Evolutionary conservation across 2,113 vertebrate genomes (phyloP).

Genomic region (cattle (Bos taurus)): ARS-UCD2.0 NC_037333.1:104447501-104448000

Average conservation of each 20-base stretch:
- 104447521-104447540: conserved; percentile 45
- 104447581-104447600: accelerated
- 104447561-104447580: not conserved
- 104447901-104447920: not conserved
- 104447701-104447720: not conserved
- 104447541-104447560: conserved; percentile 42
- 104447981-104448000: not conserved
- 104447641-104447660: not conserved
- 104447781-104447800: not conserved
- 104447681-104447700: not conserved
- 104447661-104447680: not conserved
- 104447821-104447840: not conserved
- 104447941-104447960: not conserved
- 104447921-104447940: not conserved
- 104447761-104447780: not conserved
- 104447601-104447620: not conserved
- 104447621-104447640: accelerated
- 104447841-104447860: not conserved
- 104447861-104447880: not conserved
- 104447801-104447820: not conserved
- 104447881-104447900: not conserved
- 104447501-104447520: not conserved
- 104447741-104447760: not conserved
- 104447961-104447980: not conserved
- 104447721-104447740: not conserved